These are phyloP conservation scores for Tenthredo mesomela DNA, from an alignment of 2,888 invertebrate species.

Conservation along the genomic window DNA sequence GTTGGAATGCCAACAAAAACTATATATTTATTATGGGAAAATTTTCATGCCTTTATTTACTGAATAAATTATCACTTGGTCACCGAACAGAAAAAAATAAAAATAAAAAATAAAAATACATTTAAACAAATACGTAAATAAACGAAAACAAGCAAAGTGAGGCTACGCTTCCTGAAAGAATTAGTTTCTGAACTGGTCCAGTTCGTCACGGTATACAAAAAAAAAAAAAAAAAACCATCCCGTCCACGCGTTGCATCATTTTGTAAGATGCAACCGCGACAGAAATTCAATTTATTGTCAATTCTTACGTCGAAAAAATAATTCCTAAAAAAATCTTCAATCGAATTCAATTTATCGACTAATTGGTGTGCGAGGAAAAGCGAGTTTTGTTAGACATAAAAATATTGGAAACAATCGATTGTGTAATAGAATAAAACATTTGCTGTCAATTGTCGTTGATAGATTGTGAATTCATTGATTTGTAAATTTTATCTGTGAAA, in stretches of 20 bases:
- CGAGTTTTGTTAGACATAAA: neutral
- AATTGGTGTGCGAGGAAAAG: neutral
- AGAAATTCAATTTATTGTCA: neutral
- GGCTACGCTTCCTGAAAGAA: neutral
- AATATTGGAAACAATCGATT: neutral
- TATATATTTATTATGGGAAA: neutral
- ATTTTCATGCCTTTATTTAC: neutral
- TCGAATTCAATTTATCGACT: neutral
- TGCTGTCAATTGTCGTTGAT: neutral
- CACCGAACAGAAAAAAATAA: neutral
- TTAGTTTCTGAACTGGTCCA: neutral
- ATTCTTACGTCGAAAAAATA: neutral
- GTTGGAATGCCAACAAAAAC: neutral
- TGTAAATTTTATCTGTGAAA: neutral
- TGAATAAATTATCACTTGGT: neutral
- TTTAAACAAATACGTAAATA: neutral
- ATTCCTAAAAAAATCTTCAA: neutral
- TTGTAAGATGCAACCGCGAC: neutral
- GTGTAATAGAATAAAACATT: neutral
- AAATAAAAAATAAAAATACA: neutral
- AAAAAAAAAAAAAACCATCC: neutral
- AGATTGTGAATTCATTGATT: neutral
- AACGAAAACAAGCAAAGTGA: neutral
- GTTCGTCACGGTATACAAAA: neutral
- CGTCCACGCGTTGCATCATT: neutral